Percentiles rank a stretch among this genome's conserved stretches.
Conservation (phyloP, 1,140 invertebrate species). For the Drosophila littoralis region DNA sequence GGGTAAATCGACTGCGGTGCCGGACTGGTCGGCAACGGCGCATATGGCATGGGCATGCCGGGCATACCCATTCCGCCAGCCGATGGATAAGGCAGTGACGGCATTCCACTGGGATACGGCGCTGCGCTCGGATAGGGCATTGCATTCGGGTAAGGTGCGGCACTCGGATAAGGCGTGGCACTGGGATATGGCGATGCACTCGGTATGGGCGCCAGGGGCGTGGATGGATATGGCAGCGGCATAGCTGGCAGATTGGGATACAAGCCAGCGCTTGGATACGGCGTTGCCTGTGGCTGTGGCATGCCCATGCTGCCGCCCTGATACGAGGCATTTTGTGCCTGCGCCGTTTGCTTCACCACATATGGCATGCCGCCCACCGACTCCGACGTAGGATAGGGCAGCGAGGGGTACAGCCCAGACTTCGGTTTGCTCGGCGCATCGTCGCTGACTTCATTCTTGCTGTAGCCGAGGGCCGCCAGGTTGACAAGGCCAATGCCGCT, state of each 20-base stretch:
- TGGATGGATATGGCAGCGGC: slow-evolving; percentile 42
- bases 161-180: slow-evolving; percentile 48
- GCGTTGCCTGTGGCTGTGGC: slow-evolving; percentile 51
- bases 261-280: slow-evolving; percentile 41
- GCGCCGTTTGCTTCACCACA: slow-evolving; percentile 66
- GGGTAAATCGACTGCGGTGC: slow-evolving; percentile 58
- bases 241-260: slow-evolving; percentile 39
- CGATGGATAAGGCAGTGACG: slow-evolving; percentile 66
- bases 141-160: slow-evolving; percentile 52
- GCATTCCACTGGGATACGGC: slow-evolving; percentile 51
- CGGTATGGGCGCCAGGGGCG: slow-evolving; percentile 29
- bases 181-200: slow-evolving; percentile 33
- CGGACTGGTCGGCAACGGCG: slow-evolving; percentile 54
- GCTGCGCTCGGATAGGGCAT: slow-evolving; percentile 59
- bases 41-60: slow-evolving; percentile 76
- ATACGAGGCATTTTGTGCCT: slow-evolving; percentile 53
- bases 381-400: slow-evolving; percentile 73
- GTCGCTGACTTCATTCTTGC: slow-evolving; percentile 69
- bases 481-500: slow-evolving; percentile 81
- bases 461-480: slow-evolving; percentile 78
- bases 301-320: slow-evolving; percentile 42
- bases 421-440: slow-evolving; percentile 44
- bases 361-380: slow-evolving; percentile 65
- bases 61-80: slow-evolving; percentile 57
- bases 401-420: slow-evolving; percentile 72